Evolutionary conservation across 2,113 vertebrate genomes (phyloP).

Genomic region (Hypanus sabinus): DNA sequence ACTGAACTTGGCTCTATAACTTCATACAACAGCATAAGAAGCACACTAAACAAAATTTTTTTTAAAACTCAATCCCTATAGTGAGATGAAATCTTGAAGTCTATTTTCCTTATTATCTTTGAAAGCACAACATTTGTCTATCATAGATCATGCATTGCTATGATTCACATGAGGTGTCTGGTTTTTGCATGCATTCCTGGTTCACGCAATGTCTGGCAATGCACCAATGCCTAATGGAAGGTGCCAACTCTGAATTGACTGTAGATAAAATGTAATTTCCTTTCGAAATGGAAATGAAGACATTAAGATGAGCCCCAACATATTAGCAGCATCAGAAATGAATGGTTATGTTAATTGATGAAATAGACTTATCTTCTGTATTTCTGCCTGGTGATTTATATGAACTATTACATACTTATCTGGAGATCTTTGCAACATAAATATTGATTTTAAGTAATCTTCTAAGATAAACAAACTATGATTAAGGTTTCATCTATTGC

Average conservation of each 20-base stretch:
- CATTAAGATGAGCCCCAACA: neutral
- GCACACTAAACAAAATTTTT: neutral
- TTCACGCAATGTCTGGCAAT: neutral
- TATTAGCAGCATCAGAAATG: neutral
- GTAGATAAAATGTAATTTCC: conserved; percentile 4
- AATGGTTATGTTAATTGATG: neutral
- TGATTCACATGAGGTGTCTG: neutral
- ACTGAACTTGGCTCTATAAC: too few relatives aligned
- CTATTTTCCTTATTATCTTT: too few relatives aligned
- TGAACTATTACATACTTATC: conserved; percentile 5
- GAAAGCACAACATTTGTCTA: neutral
- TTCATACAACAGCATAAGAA: neutral
- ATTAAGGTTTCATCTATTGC: neutral
- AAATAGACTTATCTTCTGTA: conserved; percentile 3
- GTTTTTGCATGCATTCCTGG: neutral
- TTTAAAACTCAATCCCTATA: too few relatives aligned
- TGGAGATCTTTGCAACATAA: neutral
- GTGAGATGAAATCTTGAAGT: too few relatives aligned
- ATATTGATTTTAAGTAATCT: conserved; percentile 16
- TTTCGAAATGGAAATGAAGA: neutral
- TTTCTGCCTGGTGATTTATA: conserved; percentile 8
- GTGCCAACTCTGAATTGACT: neutral
- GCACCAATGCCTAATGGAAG: neutral
- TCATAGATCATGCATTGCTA: neutral
- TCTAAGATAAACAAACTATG: neutral